Conservation (phyloP, 2,888 invertebrate genomes). For the Leptinotarsa haldemani region DNA sequence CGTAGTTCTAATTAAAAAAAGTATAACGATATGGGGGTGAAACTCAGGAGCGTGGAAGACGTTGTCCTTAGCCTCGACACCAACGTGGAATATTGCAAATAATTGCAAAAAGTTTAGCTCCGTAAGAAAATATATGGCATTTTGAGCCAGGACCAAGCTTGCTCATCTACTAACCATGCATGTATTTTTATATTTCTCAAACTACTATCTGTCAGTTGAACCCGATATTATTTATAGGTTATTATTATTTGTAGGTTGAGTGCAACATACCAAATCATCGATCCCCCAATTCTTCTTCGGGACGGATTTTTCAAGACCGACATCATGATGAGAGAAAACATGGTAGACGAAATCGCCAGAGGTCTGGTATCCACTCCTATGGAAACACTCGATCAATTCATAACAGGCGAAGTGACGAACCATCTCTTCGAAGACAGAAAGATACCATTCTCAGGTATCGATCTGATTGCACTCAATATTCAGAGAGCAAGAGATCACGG, state of each 20-base stretch:
- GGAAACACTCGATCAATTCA: constrained; percentile 93
- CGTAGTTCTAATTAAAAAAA: no score
- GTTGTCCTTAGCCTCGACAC: no score
- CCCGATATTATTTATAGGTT: no score
- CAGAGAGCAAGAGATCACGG: constrained; percentile 91
- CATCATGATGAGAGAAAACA: constrained; percentile 77
- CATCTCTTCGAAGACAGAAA: constrained; percentile 92
- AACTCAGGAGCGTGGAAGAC: no score
- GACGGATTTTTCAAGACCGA: constrained; percentile 94
- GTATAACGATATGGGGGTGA: no score
- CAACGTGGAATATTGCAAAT: no score
- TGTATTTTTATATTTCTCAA: no score
- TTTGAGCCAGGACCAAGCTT: no score
- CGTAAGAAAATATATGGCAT: no score
- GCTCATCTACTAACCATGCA: no score
- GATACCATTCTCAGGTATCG: constrained; percentile 92
- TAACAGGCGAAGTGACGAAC: constrained; percentile 94
- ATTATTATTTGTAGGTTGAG: constrained; percentile 71
- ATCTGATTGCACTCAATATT: constrained; percentile 90
- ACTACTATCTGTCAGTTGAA: no score
- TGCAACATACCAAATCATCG: constrained; percentile 81
- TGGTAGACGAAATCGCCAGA: constrained; percentile 87
- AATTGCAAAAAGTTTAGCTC: no score
- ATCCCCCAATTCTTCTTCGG: constrained; percentile 84
- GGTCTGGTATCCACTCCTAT: constrained; percentile 90